Base-by-base conservation (phyloP, 2,888 invertebrate species). In the Xiphydria camelus region DNA sequence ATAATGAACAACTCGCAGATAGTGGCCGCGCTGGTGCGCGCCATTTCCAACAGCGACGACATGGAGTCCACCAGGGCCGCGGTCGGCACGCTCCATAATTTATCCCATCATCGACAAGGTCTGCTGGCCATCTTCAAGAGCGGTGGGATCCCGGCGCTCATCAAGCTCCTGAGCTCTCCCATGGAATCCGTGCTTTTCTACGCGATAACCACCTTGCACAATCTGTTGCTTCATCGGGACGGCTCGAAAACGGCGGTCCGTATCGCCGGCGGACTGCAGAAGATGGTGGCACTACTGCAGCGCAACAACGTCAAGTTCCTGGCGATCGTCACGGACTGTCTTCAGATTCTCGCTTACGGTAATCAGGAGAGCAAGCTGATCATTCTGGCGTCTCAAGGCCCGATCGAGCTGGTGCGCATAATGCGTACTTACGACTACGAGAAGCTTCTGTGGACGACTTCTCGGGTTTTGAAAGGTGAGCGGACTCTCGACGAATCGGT, bases 231-330 rank as follows among this genome's bases (percentile, higher is more conserved):
- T 44, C 97, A 99, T 76, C 97, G 99, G 78, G 98, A 98, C 72
- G 96, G 94, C 20, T 95, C 96, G 26, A 99, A 99, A 78, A 95
- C 94, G 91, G 96, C 95, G 0, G 96, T 98, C 0, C 88, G 98
- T 46, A 80, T 95, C 20, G 96, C 96, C 42, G 97, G 97, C 21
- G 98, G 98, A 17, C 80, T 99, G n/a, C 97, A 98, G 76, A 97
- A 95, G 76, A 94, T 95, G 94, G 94, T 95, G 9, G 91, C 93
- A 2, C 77, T 95, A n/a, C 82, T 98, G 25, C 94, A 95, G 70
- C 84, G 96, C 52, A 95, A 97, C 78, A 97, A 98, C 73, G 95
- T 95, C 31, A 98, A 98, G 79, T 97, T 99, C 76, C 80, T 99
- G 66, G 97, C 98, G 26, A 96, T 98, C 73, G 96, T 98, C n/a